phyloP scores from a whole-genome alignment of 2,113 vertebrate genomes.

The Platichthys stellatus region DNA sequence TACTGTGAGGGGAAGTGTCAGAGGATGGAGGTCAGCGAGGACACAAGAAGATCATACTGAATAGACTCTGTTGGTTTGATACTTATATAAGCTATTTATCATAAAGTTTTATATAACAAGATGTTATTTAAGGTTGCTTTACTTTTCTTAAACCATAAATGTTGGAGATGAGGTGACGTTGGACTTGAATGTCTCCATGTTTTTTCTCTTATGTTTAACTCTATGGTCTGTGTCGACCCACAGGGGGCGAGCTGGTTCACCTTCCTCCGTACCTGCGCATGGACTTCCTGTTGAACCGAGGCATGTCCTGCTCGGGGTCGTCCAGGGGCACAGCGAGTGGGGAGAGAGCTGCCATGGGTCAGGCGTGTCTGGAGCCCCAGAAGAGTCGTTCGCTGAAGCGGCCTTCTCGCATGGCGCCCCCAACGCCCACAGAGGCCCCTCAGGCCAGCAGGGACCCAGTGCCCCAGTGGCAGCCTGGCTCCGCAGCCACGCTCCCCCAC shows the following conservation, averaged over 20 bases:
- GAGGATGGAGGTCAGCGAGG: not conserved
- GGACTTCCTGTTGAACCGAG: conserved; percentile 99
- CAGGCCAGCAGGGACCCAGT: conserved; percentile 85
- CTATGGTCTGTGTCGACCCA: conserved; percentile 30
- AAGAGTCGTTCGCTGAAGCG: conserved; percentile 98
- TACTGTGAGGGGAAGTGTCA: not conserved
- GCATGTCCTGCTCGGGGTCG: conserved; percentile 82
- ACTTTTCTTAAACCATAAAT: too few species aligned
- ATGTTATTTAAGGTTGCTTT: too few species aligned
- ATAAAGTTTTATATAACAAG: too few species aligned
- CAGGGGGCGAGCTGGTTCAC: conserved; percentile 95
- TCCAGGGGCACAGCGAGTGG: conserved; percentile 79
- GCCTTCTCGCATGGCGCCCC: conserved; percentile 85
- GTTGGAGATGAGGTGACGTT: too few species aligned
- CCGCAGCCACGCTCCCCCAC: conserved; percentile 95
- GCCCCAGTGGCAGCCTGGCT: conserved; percentile 94
- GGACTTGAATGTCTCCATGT: not conserved
- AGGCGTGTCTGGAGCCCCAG: conserved; percentile 97
- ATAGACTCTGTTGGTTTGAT: not conserved
- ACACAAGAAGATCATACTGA: not conserved
- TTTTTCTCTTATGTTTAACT: not conserved
- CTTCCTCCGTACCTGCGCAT: conserved; percentile 98
- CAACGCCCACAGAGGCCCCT: conserved; percentile 81
- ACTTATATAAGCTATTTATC: not conserved
- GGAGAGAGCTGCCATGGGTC: conserved; percentile 94